phyloP scores from a whole-genome alignment of 1,140 invertebrate species.

The Rhizoglyphus robini region DNA sequence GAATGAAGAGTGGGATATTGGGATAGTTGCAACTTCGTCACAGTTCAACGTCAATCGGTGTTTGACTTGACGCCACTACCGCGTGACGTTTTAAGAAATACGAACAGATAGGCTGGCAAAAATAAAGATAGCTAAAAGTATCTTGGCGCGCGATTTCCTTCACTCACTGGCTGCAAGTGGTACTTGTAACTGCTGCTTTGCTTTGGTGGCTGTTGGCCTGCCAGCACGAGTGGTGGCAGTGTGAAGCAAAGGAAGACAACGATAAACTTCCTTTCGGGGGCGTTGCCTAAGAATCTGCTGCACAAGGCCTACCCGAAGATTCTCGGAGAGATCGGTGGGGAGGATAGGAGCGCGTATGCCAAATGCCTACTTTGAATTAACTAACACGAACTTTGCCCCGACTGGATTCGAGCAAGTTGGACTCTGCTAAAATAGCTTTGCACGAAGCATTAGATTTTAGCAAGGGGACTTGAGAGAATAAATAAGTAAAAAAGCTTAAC shows the following conservation, averaged over 20 bases:
- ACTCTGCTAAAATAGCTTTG: not conserved
- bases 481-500: too few species aligned
- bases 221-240: not conserved
- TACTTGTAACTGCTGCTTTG: not conserved
- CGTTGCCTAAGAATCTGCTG: too few species aligned
- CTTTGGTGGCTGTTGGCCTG: not conserved
- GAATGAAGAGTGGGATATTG: not conserved
- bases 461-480: too few species aligned
- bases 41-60: not conserved
- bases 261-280: too few species aligned
- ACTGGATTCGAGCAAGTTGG: not conserved
- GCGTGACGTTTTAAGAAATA: not conserved
- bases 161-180: not conserved
- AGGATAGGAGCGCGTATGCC: not conserved
- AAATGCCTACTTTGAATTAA: not conserved
- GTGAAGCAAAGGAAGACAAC: not conserved
- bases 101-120: not conserved
- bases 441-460: not conserved
- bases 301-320: not conserved
- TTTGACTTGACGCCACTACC: not conserved
- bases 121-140: constrained; percentile 11
- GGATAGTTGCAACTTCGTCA: too few species aligned
- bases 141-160: constrained; percentile 9
- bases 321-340: not conserved
- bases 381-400: constrained; percentile 1